These are phyloP conservation scores for Dendrolimus houi DNA, from an alignment of 2,888 invertebrate species.

Conservation along the genomic window DNA sequence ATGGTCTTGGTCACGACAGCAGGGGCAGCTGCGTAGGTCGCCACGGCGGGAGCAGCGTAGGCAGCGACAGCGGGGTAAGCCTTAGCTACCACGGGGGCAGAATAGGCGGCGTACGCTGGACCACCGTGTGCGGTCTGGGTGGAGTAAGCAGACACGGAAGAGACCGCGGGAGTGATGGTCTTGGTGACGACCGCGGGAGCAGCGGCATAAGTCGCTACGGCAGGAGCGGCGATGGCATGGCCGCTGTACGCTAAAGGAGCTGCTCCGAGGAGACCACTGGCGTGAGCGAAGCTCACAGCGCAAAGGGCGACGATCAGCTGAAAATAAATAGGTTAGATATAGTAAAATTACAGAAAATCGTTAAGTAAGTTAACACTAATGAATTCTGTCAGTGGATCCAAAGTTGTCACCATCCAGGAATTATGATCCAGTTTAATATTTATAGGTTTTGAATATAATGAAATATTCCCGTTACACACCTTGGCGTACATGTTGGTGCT, in stretches of 20 bases:
- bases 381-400: too few species aligned
- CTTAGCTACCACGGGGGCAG: constrained; percentile 40
- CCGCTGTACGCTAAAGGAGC: constrained; percentile 66
- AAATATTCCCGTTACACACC: constrained; percentile 39
- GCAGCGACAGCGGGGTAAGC: constrained; percentile 22
- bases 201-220: constrained; percentile 38
- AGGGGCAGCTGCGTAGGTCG: constrained; percentile 22
- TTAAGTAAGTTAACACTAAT: too few species aligned
- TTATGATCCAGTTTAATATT: neutral
- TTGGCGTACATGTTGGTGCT: constrained; percentile 73
- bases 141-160: constrained; percentile 43
- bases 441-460: constrained; percentile 2
- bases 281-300: constrained; percentile 75
- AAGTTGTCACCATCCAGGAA: too few species aligned
- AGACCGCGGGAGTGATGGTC: constrained; percentile 33
- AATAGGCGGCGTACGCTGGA: constrained; percentile 74
- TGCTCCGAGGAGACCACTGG: constrained; percentile 67
- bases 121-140: constrained; percentile 37
- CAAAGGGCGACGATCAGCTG: constrained; percentile 77
- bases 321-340: constrained; percentile 15
- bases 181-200: constrained; percentile 26
- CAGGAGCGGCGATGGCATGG: constrained; percentile 22
- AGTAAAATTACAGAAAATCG: too few species aligned
- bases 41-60: constrained; percentile 25
- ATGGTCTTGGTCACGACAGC: constrained; percentile 33